Evolutionary conservation across 2,113 vertebrate genomes (phyloP).

Genomic region (Pheucticus melanocephalus): DNA sequence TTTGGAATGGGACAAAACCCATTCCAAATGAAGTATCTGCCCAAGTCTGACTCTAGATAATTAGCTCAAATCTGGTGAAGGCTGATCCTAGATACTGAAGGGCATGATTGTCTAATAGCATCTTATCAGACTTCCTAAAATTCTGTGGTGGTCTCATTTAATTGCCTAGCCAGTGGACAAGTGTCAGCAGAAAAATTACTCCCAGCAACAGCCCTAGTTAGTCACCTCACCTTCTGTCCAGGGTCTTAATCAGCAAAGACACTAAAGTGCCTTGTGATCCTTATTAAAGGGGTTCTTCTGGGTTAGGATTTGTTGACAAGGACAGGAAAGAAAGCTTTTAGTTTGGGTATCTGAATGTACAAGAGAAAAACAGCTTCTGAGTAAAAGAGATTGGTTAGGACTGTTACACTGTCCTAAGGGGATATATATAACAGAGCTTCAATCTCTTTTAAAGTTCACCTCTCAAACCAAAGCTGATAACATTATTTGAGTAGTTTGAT

Average conservation of each 20-base stretch:
- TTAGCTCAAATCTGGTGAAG: constrained; percentile 1
- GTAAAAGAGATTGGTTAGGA: neutral
- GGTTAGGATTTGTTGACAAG: neutral
- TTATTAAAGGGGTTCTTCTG: neutral
- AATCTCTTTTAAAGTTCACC: neutral
- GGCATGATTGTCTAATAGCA: neutral
- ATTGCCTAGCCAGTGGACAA: neutral
- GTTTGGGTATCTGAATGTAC: neutral
- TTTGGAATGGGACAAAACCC: neutral
- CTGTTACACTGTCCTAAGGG: neutral
- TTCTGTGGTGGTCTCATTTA: neutral
- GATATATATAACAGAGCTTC: neutral
- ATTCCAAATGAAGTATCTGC: neutral
- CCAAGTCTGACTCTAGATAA: neutral
- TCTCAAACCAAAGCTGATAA: neutral
- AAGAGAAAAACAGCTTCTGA: neutral
- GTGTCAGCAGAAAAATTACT: neutral
- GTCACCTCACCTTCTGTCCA: constrained; percentile 13
- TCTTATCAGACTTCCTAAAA: neutral
- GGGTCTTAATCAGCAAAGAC: neutral
- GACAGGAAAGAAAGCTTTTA: neutral
- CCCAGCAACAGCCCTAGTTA: neutral
- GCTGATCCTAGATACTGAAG: neutral
- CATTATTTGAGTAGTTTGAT: neutral
- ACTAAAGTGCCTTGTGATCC: constrained; percentile 7